Percentiles rank a stretch among this genome's conserved stretches.
Conservation (phyloP, 2,113 vertebrate genomes). For the Hemicordylus capensis region DNA sequence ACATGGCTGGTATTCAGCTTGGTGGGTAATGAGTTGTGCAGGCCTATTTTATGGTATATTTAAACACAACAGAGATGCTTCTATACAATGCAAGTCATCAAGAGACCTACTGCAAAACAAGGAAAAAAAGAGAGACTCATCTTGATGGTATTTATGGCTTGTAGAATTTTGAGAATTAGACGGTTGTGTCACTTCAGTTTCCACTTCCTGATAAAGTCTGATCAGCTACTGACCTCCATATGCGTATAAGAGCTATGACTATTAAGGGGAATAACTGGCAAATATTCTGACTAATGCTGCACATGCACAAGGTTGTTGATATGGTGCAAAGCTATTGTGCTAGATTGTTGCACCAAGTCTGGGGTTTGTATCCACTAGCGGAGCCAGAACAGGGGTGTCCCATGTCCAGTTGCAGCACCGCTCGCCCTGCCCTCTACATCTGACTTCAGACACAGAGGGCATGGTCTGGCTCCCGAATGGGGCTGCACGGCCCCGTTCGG, state of each 20-base stretch:
- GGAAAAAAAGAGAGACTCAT: background rate
- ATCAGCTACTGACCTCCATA: background rate
- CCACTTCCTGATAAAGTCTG: background rate
- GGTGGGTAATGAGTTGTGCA: background rate
- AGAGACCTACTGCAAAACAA: background rate
- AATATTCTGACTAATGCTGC: too few relatives aligned
- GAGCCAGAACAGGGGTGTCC: too few relatives aligned
- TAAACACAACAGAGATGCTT: background rate
- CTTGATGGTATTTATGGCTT: too few relatives aligned
- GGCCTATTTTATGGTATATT: background rate
- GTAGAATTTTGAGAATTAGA: background rate
- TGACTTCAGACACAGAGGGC: too few relatives aligned
- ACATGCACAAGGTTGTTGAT: too few relatives aligned
- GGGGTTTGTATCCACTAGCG: too few relatives aligned
- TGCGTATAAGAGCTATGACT: background rate
- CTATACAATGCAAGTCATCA: background rate
- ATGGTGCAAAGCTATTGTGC: too few relatives aligned
- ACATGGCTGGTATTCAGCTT: background rate
- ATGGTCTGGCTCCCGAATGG: too few relatives aligned
- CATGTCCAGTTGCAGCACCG: too few relatives aligned
- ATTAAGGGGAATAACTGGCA: background rate
- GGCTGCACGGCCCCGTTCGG: too few relatives aligned
- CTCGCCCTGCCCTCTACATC: too few relatives aligned
- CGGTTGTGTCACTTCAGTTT: background rate
- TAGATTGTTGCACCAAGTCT: too few relatives aligned